Evolutionary conservation across 2,113 vertebrate genomes (phyloP).

Genomic region (Thryonomys swinderianus): DNA sequence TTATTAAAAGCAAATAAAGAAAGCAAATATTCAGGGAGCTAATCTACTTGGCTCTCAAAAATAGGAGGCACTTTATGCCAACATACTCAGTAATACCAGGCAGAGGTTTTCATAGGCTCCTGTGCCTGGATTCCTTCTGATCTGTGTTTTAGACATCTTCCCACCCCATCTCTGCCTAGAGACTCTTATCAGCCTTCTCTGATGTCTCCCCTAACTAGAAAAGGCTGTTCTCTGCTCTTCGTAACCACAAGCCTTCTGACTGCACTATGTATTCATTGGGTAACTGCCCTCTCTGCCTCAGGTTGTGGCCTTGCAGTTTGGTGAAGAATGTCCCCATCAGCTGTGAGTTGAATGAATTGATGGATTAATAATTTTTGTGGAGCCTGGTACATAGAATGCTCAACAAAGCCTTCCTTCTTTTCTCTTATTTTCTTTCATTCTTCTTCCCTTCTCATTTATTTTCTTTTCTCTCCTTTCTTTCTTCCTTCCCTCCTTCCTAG

Average conservation of each 20-base stretch:
- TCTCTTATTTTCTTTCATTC: no score
- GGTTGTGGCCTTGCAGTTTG: background rate
- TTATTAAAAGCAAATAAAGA: slow-evolving; percentile 83
- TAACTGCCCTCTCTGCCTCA: no score
- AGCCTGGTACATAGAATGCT: no score
- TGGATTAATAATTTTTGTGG: no score
- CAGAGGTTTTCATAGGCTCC: background rate
- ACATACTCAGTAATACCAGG: background rate
- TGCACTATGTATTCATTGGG: background rate
- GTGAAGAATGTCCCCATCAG: background rate
- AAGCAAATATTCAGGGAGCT: slow-evolving; percentile 55
- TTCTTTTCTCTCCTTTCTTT: no score
- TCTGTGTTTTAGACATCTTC: background rate
- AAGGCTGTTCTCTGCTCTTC: background rate
- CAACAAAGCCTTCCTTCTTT: no score
- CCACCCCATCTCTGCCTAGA: background rate
- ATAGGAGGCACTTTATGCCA: slow-evolving; percentile 42
- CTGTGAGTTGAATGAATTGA: background rate
- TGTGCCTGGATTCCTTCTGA: background rate
- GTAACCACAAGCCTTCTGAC: background rate
- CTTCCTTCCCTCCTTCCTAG: no score
- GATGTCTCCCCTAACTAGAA: background rate
- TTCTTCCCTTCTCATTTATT: no score
- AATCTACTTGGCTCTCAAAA: slow-evolving; percentile 33
- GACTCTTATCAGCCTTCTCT: background rate